Percentiles rank a stretch among this genome's conserved stretches.
Conservation (phyloP, 2,797 vertebrate species). For the Sebastes iracundus region DNA sequence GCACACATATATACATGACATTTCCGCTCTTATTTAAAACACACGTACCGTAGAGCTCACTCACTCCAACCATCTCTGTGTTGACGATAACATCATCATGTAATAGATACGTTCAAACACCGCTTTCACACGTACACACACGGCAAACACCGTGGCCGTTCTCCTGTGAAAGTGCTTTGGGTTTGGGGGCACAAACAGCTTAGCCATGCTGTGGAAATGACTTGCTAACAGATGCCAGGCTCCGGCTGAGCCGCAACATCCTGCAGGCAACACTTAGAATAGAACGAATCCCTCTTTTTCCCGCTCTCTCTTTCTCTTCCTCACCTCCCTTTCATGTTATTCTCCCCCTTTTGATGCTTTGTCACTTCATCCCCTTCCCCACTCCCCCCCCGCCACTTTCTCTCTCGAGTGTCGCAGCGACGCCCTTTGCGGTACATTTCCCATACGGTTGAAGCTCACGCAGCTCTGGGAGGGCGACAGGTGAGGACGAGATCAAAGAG, state of each 20-base stretch:
- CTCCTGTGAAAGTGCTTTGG: conserved; percentile 71
- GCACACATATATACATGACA: background rate
- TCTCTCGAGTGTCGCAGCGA: background rate
- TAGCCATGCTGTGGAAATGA: conserved; percentile 71
- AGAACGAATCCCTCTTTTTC: conserved; percentile 54
- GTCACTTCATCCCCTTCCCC: conserved; percentile 42
- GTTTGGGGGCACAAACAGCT: conserved; percentile 73
- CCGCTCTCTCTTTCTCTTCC: conserved; percentile 20
- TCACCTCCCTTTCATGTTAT: conserved; percentile 58
- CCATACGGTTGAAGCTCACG: background rate
- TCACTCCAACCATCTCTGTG: background rate
- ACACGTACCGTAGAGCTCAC: background rate
- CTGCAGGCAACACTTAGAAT: conserved; percentile 74
- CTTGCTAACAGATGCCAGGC: conserved; percentile 77
- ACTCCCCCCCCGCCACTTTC: background rate
- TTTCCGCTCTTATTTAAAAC: background rate
- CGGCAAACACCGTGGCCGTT: conserved; percentile 13
- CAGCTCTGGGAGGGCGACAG: background rate
- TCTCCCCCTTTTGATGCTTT: conserved; percentile 60
- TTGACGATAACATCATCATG: conserved; percentile 7
- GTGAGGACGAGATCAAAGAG: conserved; percentile 26
- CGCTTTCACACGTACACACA: conserved; percentile 27
- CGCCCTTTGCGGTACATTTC: background rate
- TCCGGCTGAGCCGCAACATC: conserved; percentile 73
- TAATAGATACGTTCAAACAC: conserved; percentile 7